These are phyloP conservation scores for Rana temporaria DNA, from an alignment of 2,113 vertebrate species.

Conservation along the genomic window DNA sequence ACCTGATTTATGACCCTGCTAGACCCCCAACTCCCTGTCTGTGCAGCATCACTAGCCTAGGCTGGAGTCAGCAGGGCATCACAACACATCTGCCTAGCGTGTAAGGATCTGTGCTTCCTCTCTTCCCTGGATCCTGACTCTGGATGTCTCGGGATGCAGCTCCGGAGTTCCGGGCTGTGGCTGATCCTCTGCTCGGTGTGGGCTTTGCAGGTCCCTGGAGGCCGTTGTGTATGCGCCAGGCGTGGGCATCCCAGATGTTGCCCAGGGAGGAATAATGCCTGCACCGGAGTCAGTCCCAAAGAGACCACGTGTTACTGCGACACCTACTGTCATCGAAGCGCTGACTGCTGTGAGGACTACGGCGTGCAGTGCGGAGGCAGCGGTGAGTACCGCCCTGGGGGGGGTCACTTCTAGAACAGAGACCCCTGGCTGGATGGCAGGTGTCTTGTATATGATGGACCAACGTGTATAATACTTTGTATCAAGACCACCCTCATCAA, in stretches of 20 bases:
- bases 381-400: slow-evolving; percentile 71
- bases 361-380: slow-evolving; percentile 72
- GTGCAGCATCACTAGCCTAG: not conserved
- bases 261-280: slow-evolving; percentile 81
- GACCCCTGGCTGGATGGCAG: no score
- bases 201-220: slow-evolving; percentile 51
- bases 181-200: slow-evolving; percentile 59
- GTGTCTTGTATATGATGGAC: no score
- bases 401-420: rapidly evolving
- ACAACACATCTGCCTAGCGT: not conserved
- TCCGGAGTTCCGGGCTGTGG: slow-evolving; percentile 12
- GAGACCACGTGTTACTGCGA: slow-evolving; percentile 83
- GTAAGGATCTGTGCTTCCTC: not conserved
- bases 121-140: not conserved
- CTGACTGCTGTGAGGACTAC: slow-evolving; percentile 87
- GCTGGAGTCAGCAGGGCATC: no score
- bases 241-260: slow-evolving; percentile 77
- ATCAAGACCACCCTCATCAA: no score
- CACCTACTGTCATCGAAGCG: slow-evolving; percentile 80
- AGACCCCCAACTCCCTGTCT: not conserved
- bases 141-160: not conserved
- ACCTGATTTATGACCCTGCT: not conserved
- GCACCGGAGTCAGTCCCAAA: slow-evolving; percentile 67
- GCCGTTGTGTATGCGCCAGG: slow-evolving; percentile 73
- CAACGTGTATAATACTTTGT: no score